phyloP scores from a whole-genome alignment of 2,888 invertebrate species.

The Atherix ibis region DNA sequence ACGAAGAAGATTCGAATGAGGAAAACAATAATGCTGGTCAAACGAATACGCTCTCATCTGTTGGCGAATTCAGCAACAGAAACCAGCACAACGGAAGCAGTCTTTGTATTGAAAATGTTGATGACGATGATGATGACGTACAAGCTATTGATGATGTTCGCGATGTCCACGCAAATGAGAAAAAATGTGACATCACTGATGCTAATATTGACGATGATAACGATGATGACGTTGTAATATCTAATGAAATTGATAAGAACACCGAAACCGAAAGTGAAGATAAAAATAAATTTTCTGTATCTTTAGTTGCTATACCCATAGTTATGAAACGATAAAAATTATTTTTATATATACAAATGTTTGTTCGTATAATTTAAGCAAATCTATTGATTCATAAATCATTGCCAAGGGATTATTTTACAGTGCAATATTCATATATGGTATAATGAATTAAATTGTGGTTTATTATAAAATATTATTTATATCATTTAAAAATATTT shows the following conservation, averaged over 20 bases:
- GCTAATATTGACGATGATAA: neutral
- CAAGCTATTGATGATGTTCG: neutral
- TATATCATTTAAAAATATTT: too few species aligned
- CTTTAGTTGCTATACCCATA: slow-evolving; percentile 11
- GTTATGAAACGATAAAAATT: slow-evolving; percentile 9
- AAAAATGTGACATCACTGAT: neutral
- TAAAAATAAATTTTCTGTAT: slow-evolving; percentile 6
- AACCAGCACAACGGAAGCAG: neutral
- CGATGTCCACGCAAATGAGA: neutral
- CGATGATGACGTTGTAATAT: neutral
- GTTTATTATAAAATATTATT: too few species aligned
- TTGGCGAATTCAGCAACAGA: neutral
- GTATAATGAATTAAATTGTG: too few species aligned
- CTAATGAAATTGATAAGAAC: slow-evolving; percentile 1
- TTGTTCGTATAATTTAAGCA: too few species aligned
- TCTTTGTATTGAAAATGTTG: too few species aligned
- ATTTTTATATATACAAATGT: too few species aligned
- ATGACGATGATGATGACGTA: neutral
- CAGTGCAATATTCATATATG: too few species aligned
- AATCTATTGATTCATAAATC: too few species aligned
- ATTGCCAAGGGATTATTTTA: too few species aligned
- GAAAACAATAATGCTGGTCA: slow-evolving; percentile 5
- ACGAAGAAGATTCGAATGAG: slow-evolving; percentile 8
- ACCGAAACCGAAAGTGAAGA: slow-evolving; percentile 6
- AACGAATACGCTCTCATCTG: too few species aligned